Conservation (phyloP, 1,140 invertebrate genomes). For the Pogonognathellus flavescens region DNA sequence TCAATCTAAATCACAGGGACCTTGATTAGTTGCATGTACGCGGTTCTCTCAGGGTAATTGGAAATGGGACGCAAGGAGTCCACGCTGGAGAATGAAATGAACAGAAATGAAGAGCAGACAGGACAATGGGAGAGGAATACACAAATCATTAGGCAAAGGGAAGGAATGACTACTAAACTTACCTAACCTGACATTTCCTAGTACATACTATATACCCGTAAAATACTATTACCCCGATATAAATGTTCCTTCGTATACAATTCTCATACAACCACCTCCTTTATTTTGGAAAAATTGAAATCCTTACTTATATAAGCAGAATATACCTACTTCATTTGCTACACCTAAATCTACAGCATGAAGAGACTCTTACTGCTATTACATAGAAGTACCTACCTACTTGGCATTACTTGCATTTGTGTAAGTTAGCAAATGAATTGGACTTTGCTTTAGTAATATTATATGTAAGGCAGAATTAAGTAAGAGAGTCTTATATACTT, state of each 20-base stretch:
- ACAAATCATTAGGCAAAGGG: slow-evolving; percentile 42
- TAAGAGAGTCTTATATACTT: neutral
- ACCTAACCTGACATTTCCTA: neutral
- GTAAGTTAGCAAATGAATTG: too few relatives aligned
- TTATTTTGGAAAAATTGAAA: too few relatives aligned
- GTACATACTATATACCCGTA: neutral
- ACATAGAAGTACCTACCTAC: too few relatives aligned
- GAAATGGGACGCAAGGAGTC: slow-evolving; percentile 20
- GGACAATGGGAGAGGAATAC: slow-evolving; percentile 24
- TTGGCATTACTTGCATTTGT: too few relatives aligned
- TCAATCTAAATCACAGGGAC: slow-evolving; percentile 23
- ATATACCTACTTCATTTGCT: too few relatives aligned
- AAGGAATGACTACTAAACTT: slow-evolving; percentile 10
- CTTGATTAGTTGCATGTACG: neutral
- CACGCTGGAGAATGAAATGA: slow-evolving; percentile 15
- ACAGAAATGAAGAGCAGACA: slow-evolving; percentile 33
- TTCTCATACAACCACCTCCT: neutral
- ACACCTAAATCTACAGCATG: too few relatives aligned
- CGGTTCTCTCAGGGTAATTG: slow-evolving; percentile 4
- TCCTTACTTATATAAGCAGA: too few relatives aligned
- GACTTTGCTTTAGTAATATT: too few relatives aligned
- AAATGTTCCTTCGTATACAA: neutral
- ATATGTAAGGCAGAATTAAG: too few relatives aligned
- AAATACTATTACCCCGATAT: neutral
- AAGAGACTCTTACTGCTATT: too few relatives aligned